phyloP scores from a whole-genome alignment of 2,888 invertebrate species.

The Crocallis elinguaria region DNA sequence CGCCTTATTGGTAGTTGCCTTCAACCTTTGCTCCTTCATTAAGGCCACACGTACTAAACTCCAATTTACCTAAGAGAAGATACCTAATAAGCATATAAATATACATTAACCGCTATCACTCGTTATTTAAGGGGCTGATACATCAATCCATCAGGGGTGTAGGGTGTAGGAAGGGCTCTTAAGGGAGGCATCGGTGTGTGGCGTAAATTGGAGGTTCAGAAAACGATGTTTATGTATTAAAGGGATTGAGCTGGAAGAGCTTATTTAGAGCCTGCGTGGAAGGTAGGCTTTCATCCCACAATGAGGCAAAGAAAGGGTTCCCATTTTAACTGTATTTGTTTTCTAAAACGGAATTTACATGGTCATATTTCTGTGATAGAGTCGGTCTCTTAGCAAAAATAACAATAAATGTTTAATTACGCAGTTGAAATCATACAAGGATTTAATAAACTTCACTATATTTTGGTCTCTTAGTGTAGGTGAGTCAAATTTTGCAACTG shows the following conservation, averaged over 20 bases:
- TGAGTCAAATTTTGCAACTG: no score
- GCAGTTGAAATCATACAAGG: no score
- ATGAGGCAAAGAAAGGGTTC: no score
- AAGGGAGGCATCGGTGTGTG: not conserved
- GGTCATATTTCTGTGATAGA: no score
- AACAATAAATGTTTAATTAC: no score
- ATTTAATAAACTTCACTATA: no score
- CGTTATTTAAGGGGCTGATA: slow-evolving; percentile 19
- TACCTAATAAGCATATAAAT: slow-evolving; percentile 27
- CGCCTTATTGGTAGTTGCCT: not conserved
- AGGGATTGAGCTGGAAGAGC: not conserved
- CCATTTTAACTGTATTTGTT: no score
- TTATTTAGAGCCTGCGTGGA: not conserved
- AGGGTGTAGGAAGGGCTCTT: slow-evolving; percentile 4
- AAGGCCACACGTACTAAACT: not conserved
- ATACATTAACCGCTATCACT: slow-evolving; percentile 20
- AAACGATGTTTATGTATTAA: slow-evolving; percentile 1
- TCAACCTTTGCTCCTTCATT: not conserved
- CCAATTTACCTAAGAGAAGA: slow-evolving; percentile 13
- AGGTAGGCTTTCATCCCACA: not conserved
- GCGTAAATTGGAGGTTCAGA: slow-evolving; percentile 2
- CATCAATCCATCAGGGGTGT: slow-evolving; percentile 12
- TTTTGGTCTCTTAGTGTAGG: no score
- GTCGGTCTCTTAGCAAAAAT: no score
- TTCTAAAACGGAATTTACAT: no score